These are phyloP conservation scores for Watsonalla binaria DNA, from an alignment of 2,888 invertebrate species.

Conservation along the genomic window DNA sequence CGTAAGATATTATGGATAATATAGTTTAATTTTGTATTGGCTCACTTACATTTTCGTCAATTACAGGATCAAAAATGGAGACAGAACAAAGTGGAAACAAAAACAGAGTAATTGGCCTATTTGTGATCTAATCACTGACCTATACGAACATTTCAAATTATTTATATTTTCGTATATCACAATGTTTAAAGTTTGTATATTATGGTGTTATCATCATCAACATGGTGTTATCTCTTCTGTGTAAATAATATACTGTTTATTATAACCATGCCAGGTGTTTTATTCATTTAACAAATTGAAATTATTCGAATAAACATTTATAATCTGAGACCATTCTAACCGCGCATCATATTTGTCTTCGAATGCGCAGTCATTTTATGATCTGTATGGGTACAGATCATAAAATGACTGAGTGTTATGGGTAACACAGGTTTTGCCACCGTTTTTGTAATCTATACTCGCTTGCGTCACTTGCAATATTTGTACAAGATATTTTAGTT, in stretches of 20 bases:
- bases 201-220: slow-evolving; percentile 5
- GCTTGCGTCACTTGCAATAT: too few relatives aligned
- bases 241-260: neutral
- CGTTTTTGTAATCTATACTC: too few relatives aligned
- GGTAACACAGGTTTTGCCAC: too few relatives aligned
- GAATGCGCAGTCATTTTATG: too few relatives aligned
- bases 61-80: slow-evolving; percentile 76
- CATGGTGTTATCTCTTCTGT: slow-evolving; percentile 4
- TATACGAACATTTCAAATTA: slow-evolving; percentile 22
- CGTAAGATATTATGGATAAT: too few relatives aligned
- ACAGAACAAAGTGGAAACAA: slow-evolving; percentile 66
- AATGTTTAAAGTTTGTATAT: slow-evolving; percentile 9
- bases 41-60: slow-evolving; percentile 20
- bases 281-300: too few relatives aligned
- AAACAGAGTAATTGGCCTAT: slow-evolving; percentile 44
- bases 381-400: too few relatives aligned
- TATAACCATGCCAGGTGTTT: neutral
- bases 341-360: too few relatives aligned
- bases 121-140: slow-evolving; percentile 7
- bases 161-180: slow-evolving; percentile 47
- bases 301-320: too few relatives aligned
- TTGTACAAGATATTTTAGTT: too few relatives aligned
- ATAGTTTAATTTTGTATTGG: neutral
- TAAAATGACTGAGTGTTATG: too few relatives aligned
- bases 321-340: too few relatives aligned